A percentile compares a stretch with the other conserved stretches of the same genome.
Evolutionary conservation across 2,888 invertebrate genomes (phyloP).

Genomic region (Antheraea assamensis): DNA sequence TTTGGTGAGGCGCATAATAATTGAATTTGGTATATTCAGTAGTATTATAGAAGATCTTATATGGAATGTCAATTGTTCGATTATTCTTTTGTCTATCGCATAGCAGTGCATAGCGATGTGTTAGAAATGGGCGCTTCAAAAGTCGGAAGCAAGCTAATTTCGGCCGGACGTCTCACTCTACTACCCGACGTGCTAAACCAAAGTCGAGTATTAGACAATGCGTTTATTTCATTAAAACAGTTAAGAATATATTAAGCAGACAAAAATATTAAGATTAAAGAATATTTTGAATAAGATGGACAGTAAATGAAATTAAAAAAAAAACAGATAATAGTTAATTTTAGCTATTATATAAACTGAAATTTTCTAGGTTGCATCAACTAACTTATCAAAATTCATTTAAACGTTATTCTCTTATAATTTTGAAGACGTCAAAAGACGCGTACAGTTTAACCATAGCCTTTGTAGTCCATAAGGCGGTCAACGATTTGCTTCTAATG

Average conservation of each 20-base stretch:
- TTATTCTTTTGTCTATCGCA: no score
- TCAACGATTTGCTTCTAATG: constrained; percentile 10
- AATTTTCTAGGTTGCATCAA: neutral
- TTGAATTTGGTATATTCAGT: no score
- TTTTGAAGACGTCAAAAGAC: neutral
- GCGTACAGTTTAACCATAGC: neutral
- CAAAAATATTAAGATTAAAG: no score
- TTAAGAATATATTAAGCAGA: neutral
- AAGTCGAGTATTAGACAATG: no score
- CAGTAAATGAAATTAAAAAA: neutral
- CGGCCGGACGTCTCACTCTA: no score
- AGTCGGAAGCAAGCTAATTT: no score
- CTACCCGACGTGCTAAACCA: no score
- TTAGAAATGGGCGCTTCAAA: no score
- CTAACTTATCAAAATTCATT: neutral
- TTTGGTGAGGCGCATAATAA: neutral
- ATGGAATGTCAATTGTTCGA: no score
- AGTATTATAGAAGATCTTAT: no score
- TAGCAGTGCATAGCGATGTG: no score
- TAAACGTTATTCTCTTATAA: neutral
- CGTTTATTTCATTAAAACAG: neutral
- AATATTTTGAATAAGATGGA: neutral
- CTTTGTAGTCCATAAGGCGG: neutral
- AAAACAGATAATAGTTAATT: neutral
- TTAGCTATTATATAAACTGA: neutral